Conservation (phyloP, 2,113 vertebrate species). For the Scomber scombrus region DNA sequence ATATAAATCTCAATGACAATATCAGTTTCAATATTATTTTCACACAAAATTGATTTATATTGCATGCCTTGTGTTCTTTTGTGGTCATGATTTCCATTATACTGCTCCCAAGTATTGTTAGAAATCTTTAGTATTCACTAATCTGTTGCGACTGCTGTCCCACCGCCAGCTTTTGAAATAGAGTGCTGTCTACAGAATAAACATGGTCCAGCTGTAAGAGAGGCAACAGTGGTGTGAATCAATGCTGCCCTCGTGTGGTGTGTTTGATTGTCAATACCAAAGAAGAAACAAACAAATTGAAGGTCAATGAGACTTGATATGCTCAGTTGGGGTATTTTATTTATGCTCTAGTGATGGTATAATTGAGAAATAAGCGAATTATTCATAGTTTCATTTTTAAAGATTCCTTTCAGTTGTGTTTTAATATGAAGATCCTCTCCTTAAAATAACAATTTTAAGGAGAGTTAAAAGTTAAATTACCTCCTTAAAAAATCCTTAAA, state of each 20-base stretch:
- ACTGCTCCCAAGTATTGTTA: background rate
- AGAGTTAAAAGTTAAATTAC: too few relatives aligned
- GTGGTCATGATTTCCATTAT: too few relatives aligned
- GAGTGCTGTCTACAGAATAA: background rate
- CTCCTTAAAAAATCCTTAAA: too few relatives aligned
- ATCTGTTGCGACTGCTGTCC: background rate
- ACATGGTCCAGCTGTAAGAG: background rate
- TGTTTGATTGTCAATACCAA: background rate
- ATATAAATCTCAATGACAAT: too few relatives aligned
- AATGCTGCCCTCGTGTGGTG: conserved; percentile 71
- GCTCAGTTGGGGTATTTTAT: background rate
- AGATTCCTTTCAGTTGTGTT: too few relatives aligned
- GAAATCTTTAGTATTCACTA: background rate
- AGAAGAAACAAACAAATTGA: background rate
- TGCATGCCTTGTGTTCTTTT: background rate
- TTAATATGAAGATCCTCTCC: too few relatives aligned
- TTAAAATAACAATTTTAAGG: too few relatives aligned
- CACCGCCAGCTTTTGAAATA: conserved; percentile 8
- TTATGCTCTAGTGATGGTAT: background rate
- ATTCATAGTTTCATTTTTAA: background rate
- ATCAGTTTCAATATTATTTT: background rate
- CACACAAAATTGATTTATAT: background rate
- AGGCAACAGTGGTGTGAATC: conserved; percentile 20
- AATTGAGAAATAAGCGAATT: background rate
- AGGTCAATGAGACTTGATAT: background rate